Evolutionary conservation across 2,888 invertebrate species (phyloP).

Genomic region (Phengaris alcon): DNA sequence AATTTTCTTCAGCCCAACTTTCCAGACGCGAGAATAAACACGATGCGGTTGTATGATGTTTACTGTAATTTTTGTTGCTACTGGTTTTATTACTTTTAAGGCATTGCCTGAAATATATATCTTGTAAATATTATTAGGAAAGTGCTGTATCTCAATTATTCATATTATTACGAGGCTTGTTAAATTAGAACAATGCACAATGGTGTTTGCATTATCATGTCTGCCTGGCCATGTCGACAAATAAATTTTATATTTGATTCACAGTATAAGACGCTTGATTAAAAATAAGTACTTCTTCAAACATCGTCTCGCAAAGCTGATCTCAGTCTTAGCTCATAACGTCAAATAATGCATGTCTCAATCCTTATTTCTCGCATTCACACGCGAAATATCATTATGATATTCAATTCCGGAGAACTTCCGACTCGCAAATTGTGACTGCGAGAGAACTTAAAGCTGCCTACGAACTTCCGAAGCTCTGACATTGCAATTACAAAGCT

Average conservation of each 20-base stretch:
- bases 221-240: too few relatives aligned
- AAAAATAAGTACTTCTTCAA: background rate
- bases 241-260: too few relatives aligned
- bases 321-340: background rate
- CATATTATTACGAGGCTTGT: too few relatives aligned
- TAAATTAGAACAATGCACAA: too few relatives aligned
- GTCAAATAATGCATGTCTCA: constrained; percentile 4
- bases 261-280: too few relatives aligned
- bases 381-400: constrained; percentile 16
- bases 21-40: constrained; percentile 32
- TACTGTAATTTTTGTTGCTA: background rate
- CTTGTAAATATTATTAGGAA: too few relatives aligned
- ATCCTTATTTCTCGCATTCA: constrained; percentile 14
- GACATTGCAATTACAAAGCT: constrained; percentile 28
- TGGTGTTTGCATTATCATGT: too few relatives aligned
- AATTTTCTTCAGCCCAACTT: constrained; percentile 39
- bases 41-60: background rate
- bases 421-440: constrained; percentile 23
- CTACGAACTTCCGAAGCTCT: constrained; percentile 24
- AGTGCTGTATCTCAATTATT: too few relatives aligned
- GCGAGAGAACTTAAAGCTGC: constrained; percentile 26
- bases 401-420: constrained; percentile 19
- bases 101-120: too few relatives aligned
- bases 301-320: background rate
- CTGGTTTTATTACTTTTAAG: background rate